Evolutionary conservation across 2,888 invertebrate species (phyloP), one percentile per base, ranked within the genome.

Genomic region (Taenaris catops): DNA sequence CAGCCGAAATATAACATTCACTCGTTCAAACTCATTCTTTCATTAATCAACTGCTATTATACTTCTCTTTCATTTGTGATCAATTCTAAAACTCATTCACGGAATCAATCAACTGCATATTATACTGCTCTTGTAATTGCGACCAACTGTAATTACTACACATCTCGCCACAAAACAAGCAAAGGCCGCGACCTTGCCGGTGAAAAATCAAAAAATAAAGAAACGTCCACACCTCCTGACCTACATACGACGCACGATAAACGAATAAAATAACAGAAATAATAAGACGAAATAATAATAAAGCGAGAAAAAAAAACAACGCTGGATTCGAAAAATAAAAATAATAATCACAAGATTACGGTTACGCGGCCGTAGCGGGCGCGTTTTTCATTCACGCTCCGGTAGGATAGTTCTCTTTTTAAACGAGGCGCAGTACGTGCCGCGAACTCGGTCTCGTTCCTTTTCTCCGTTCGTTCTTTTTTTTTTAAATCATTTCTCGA

Each of bases 401-500:
- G 70, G 46, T 63, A 53, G 63, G 71, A 84, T 84, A 84, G 83
- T 86, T 81, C 69, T 84, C 79, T 83, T 84, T 84, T 86, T 84
- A 79, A 75, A 70, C 51, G 52, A 47, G 58, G 62, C 65, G 53
- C 64, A 65, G 73, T 76, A 80, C 83, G 81, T 83, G 83, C 79
- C 73, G 67, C 65, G 64, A 65, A 63, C 67, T 65, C 47, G 49
- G 55, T 58, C 63, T 53, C 51, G 48, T 63, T 63, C 63, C 64
- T 79, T 75, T 71, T 69, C 76, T 76, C 70, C 47, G 34, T 37
- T 64, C 59, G 68, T 79, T 66, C 65, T 75, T 81, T 81, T n/a
- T 83, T 81, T 81, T 81, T 84, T 81, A 78, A 79, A 84, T 83
- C 80, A 81, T 83, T 81, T 84, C 81, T 76, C 83, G 84, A 86